These are phyloP conservation scores for Trimorus sp. DNA, from an alignment of 2,888 invertebrate genomes.

Conservation along the genomic window DNA sequence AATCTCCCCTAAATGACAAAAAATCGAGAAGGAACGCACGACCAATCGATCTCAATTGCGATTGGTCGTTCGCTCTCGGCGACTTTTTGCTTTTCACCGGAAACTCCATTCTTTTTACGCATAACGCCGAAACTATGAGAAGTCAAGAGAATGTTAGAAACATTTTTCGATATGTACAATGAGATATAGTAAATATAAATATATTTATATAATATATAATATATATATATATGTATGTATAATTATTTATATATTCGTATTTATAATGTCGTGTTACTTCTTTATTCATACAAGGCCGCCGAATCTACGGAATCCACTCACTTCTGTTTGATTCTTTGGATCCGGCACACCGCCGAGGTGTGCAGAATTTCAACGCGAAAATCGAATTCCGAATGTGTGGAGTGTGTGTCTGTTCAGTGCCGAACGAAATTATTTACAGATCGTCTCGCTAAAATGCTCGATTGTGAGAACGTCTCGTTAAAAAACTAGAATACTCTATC, in stretches of 20 bases:
- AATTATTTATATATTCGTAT: conserved; percentile 54
- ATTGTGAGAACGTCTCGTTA: conserved; percentile 24
- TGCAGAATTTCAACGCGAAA: conserved; percentile 22
- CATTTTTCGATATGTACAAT: conserved; percentile 80
- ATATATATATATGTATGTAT: conserved; percentile 35
- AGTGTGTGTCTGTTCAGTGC: not conserved
- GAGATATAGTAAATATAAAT: conserved; percentile 74
- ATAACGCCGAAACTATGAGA: conserved; percentile 41
- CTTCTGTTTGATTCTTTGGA: conserved; percentile 29
- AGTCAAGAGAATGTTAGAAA: conserved; percentile 70
- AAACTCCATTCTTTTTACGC: conserved; percentile 17
- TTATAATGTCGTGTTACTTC: too few relatives aligned
- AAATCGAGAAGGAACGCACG: conserved; percentile 12
- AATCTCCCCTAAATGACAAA: not conserved
- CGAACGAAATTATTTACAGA: conserved; percentile 12
- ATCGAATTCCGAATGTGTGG: not conserved
- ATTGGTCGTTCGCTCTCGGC: conserved; percentile 19
- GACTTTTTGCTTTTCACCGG: not conserved
- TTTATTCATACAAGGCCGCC: conserved; percentile 37
- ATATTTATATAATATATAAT: conserved; percentile 15
- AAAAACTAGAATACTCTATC: conserved; percentile 32
- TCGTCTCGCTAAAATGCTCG: conserved; percentile 23
- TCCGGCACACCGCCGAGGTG: conserved; percentile 9
- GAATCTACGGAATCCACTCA: conserved; percentile 14
- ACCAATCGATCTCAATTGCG: conserved; percentile 38